Base-by-base conservation (phyloP, 2,113 vertebrate species). In the Podiceps cristatus region DNA sequence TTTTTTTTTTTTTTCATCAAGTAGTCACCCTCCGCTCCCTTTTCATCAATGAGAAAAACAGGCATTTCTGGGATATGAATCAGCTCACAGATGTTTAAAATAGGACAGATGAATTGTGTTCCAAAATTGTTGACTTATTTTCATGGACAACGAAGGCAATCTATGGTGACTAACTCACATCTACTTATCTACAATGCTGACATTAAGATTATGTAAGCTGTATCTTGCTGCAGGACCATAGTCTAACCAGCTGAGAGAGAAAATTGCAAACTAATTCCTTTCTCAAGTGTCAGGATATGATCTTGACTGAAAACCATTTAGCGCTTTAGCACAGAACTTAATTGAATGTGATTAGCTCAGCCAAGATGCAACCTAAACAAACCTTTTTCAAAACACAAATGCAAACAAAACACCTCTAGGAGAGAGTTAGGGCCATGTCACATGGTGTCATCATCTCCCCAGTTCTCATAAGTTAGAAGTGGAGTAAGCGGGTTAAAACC, bases 281-380 rank as follows among this genome's bases (percentile, higher is more conserved):
- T 83, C 29, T 76, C 52, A 86, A 10, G 33, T 73, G 18, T 60
- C 17, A 58, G 45, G 18, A 16, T 69, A 49, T 25, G 17, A 62
- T 63, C 40, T 90, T 25, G 55, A 55, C 28, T 42, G 37, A 86
- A 88, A 80, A 8, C 0, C 0, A 44, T 78, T 94, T 81, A 90
- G 12, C 13, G 22, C n/a, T 86, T 86, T 45, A 76, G 5, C 42
- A 50, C 8, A 68, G 78, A 92, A 80, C 53, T 75, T 55, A 62
- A 80, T 45, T 1, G 3, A 69, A 76, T 45, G 8, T 28, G 28
- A 52, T 53, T 80, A 50, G 2, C 24, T 80, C 0, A 0, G 9
- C 17, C 28, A 62, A 83, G 53, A 56, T 56, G 53, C 53, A 56
- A 56, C 53, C 53, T 56, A 56, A 56, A 56, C 18, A 6, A 56